Base-by-base conservation (phyloP, 35 echinoderm and acorn worm genomes). In the Anneissia japonica region DNA sequence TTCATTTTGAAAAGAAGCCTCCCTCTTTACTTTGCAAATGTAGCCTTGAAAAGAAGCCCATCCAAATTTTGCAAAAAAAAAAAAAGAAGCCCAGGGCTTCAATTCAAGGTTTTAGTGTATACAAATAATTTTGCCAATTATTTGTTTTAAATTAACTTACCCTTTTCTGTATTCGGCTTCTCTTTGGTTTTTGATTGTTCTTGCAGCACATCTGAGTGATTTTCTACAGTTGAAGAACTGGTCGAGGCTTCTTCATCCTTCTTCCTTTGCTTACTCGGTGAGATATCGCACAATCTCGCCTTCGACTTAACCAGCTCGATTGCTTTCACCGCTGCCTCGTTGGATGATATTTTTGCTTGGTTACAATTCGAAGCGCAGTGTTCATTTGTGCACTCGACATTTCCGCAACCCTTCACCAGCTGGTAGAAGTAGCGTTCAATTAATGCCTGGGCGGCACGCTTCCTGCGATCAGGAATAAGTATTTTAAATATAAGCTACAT, bases 341-440 rank as follows among this genome's bases (percentile, higher is more conserved):
- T 91, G 37, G 86, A 40, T 72, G 85, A 89, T 29, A 94, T 87
- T 19, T 79, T 38, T 4, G 40, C 36, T 4, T 40, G 82, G 11
- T 89, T 88, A 4, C 86, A 77, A 40, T 89, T 99, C 32, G 95
- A 94, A 31, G 96, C 96, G 46, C 96, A 99, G 90, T 90, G 79
- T 46, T 93, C 92, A 74, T 99, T 99, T 38, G 85, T 87, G 39
- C 96, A 99, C 3, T 74, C 38, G 0, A 74, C 28, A 76, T 94
- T 93, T 0, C 96, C 96, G 72, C 96, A 99, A 38, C 96, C 96
- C 77, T 94, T 79, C 12, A 94, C 80, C 9, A 99, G 89, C 74
- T 99, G 96, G 85, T 92, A 99, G 92, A 94, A 99, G 46, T 91
- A 99, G 32, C 90, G 93, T 77, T 94, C 92, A 79, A 99, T 99